phyloP scores from a whole-genome alignment of 37 sponge, comb jelly and placozoan species.

The Crambe crambe region DNA sequence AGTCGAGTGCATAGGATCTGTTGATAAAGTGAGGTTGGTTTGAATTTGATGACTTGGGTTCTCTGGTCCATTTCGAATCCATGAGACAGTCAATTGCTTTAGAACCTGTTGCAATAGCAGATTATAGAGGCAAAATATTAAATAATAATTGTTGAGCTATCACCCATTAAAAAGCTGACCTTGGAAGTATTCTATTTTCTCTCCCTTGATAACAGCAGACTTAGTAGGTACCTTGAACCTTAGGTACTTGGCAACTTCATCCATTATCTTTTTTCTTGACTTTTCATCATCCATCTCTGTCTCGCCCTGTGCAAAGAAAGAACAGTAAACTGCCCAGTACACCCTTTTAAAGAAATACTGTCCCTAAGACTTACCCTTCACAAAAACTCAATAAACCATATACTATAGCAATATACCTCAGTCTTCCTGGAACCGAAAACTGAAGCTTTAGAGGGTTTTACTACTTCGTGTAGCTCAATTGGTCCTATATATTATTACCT shows the following conservation, averaged over 20 bases:
- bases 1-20: constrained; percentile 40
- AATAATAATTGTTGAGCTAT: neutral
- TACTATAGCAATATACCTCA: too few species aligned
- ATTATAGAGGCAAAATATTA: neutral
- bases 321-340: neutral
- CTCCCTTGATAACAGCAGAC: constrained; percentile 53
- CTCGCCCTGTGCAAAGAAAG: neutral
- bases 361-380: too few species aligned
- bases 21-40: constrained; percentile 32
- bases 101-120: constrained; percentile 18
- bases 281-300: constrained; percentile 2
- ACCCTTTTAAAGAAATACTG: neutral
- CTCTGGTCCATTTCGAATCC: constrained; percentile 52
- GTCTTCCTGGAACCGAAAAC: neutral
- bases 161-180: constrained; percentile 27
- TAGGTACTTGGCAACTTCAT: constrained; percentile 66
- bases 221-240: constrained; percentile 47
- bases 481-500: constrained; percentile 5
- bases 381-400: too few species aligned
- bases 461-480: neutral
- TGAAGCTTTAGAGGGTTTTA: neutral
- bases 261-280: constrained; percentile 12
- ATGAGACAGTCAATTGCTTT: constrained; percentile 71
- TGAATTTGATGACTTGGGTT: constrained; percentile 2
- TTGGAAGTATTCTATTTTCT: constrained; percentile 67